These are phyloP conservation scores for Pristionchus maxplancki DNA, from an alignment of 2,888 invertebrate genomes.

Conservation along the genomic window DNA sequence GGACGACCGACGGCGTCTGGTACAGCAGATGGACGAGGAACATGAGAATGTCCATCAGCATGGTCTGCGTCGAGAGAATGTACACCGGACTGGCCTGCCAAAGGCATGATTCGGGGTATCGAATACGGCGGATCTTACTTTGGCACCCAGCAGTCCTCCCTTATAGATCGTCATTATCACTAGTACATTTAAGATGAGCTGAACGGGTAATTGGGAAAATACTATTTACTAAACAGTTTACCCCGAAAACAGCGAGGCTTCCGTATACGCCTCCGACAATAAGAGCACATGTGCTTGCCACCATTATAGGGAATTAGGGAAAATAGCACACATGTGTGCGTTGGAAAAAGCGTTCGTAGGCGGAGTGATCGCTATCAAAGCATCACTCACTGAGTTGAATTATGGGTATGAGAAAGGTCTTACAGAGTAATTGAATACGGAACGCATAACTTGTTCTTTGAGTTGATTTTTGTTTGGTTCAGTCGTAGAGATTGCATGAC, in stretches of 20 bases:
- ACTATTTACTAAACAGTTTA: neutral
- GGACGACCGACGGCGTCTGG: neutral
- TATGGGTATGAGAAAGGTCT: too few relatives aligned
- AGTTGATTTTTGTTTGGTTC: too few relatives aligned
- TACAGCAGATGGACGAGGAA: neutral
- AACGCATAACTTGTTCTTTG: too few relatives aligned
- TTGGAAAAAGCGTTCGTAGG: too few relatives aligned
- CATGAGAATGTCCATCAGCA: neutral
- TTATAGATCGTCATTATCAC: neutral
- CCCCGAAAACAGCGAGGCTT: neutral
- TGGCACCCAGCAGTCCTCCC: neutral
- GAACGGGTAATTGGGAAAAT: neutral
- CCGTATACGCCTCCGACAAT: neutral
- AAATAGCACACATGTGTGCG: too few relatives aligned
- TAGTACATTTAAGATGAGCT: neutral
- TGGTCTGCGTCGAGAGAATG: neutral
- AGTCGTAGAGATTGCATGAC: too few relatives aligned
- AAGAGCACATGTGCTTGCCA: too few relatives aligned
- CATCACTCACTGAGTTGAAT: too few relatives aligned
- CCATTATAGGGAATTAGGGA: too few relatives aligned
- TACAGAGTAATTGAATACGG: too few relatives aligned
- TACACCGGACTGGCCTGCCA: neutral
- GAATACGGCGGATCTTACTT: too few relatives aligned
- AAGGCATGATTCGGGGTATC: neutral
- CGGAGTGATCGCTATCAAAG: too few relatives aligned